These are phyloP conservation scores for Leptopilina clavipes DNA, from an alignment of 1,140 invertebrate species.

Conservation along the genomic window DNA sequence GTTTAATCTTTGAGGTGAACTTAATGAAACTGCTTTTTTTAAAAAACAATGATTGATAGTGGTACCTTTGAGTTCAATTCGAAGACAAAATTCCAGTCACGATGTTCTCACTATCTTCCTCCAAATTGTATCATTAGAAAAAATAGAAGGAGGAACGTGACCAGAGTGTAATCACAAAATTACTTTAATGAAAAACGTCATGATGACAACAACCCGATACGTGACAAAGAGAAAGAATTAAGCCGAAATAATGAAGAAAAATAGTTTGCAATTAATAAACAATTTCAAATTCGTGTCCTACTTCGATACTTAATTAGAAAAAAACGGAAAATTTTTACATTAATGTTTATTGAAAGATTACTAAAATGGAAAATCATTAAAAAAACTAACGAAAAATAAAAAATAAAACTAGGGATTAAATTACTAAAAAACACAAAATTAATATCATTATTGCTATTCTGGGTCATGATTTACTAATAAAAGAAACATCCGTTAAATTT, in stretches of 20 bases:
- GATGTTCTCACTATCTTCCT: constrained; percentile 14
- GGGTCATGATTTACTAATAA: too few relatives aligned
- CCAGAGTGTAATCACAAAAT: constrained; percentile 23
- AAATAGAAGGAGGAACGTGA: constrained; percentile 8
- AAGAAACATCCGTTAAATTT: too few relatives aligned
- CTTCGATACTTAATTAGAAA: too few relatives aligned
- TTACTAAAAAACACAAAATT: too few relatives aligned
- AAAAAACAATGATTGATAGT: constrained; percentile 30
- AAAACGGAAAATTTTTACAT: too few relatives aligned
- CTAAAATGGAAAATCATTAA: too few relatives aligned
- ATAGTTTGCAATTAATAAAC: too few relatives aligned
- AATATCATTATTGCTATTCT: too few relatives aligned
- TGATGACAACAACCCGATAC: neutral
- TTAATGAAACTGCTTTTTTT: neutral
- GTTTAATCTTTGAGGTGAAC: neutral
- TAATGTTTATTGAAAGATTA: too few relatives aligned
- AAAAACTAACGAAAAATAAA: too few relatives aligned
- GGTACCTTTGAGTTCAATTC: neutral
- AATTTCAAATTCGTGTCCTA: too few relatives aligned
- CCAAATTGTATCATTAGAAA: constrained; percentile 18
- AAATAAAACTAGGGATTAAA: too few relatives aligned
- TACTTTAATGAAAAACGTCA: constrained; percentile 22
- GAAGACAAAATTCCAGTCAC: constrained; percentile 5
- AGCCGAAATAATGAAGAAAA: neutral
- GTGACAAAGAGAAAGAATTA: neutral